Evolutionary conservation across 2,888 invertebrate species (phyloP).

Genomic region (Rotaria socialis): DNA sequence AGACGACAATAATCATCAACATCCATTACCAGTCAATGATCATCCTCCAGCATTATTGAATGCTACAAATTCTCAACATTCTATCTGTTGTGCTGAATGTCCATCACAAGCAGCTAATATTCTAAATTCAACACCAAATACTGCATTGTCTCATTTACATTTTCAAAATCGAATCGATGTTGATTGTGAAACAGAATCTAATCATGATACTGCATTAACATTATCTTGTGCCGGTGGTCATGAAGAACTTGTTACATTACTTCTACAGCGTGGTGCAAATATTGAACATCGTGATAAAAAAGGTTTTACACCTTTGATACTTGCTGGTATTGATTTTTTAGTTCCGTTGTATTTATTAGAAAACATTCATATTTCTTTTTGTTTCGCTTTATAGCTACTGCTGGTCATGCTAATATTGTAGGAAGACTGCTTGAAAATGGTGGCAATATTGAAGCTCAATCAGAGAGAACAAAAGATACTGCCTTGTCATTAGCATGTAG

Average conservation of each 20-base stretch:
- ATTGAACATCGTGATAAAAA: conserved; percentile 98
- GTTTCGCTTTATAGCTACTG: conserved; percentile 78
- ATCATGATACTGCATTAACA: conserved; percentile 95
- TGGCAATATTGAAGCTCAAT: conserved; percentile 95
- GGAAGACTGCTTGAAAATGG: conserved; percentile 85
- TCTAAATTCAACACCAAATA: neutral
- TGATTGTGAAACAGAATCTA: conserved; percentile 94
- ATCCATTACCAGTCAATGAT: neutral
- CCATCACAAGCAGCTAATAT: neutral
- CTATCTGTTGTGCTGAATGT: neutral
- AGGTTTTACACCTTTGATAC: conserved; percentile 51
- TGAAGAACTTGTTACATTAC: conserved; percentile 84
- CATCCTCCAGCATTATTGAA: neutral
- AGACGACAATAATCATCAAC: neutral
- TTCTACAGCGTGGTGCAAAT: conserved; percentile 84
- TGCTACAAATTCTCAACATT: neutral
- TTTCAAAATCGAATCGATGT: conserved; percentile 61
- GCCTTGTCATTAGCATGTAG: conserved; percentile 93
- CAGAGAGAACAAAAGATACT: conserved; percentile 96
- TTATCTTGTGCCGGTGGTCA: conserved; percentile 89
- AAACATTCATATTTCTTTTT: conserved; percentile 71
- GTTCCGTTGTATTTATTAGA: conserved; percentile 62
- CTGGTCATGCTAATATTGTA: conserved; percentile 80
- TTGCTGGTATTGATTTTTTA: conserved; percentile 7
- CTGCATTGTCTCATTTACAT: neutral